These are phyloP conservation scores for Aphaenogaster rudis DNA, from an alignment of 1,140 invertebrate species.

Conservation along the genomic window DNA sequence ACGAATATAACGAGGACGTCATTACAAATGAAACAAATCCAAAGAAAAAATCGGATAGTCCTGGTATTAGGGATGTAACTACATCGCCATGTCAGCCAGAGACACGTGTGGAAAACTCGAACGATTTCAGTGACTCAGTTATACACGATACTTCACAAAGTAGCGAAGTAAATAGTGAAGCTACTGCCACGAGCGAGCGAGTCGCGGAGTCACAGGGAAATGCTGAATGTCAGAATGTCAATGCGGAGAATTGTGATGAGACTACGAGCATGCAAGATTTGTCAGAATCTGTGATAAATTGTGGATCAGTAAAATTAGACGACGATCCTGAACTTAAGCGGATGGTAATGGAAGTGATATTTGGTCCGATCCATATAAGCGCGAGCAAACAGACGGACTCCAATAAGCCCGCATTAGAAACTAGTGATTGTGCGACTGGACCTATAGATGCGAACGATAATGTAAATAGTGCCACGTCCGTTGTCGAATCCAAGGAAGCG, in stretches of 20 bases:
- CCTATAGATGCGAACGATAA: not conserved
- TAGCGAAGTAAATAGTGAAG: not conserved
- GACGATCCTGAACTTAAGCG: conserved; percentile 69
- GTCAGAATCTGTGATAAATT: not conserved
- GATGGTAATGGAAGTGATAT: conserved; percentile 82
- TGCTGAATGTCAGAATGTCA: not conserved
- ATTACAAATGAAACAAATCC: not conserved
- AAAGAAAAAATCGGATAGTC: not conserved
- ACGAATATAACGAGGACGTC: conserved; percentile 50
- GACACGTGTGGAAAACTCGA: not conserved
- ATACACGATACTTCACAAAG: not conserved
- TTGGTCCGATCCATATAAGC: conserved; percentile 70
- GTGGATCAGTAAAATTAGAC: not conserved
- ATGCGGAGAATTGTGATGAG: not conserved
- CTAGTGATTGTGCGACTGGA: not conserved
- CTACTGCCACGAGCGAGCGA: not conserved
- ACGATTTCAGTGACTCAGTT: not conserved
- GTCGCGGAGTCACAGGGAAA: not conserved
- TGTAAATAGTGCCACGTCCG: not conserved
- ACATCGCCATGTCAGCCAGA: not conserved
- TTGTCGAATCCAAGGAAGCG: conserved; percentile 15
- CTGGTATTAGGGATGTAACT: not conserved
- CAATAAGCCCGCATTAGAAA: not conserved
- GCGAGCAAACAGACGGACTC: conserved; percentile 24
- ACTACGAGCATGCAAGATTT: not conserved